Evolutionary conservation across 2,113 vertebrate species (phyloP).

Genomic region (Mandrillus leucophaeus): DNA sequence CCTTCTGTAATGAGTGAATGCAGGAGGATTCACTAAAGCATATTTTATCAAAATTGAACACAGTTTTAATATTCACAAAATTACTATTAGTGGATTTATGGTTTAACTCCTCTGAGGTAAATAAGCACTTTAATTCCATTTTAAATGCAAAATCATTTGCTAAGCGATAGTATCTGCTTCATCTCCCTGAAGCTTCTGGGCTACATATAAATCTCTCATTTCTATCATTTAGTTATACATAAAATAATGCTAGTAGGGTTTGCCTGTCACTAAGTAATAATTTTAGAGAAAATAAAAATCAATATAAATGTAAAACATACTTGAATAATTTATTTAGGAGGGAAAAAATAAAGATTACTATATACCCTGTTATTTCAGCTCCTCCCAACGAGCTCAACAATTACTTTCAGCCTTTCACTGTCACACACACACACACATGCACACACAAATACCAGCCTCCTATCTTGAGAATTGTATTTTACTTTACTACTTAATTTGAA

Average conservation of each 20-base stretch:
- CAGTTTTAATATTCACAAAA: conserved; percentile 37
- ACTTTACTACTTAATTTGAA: background rate
- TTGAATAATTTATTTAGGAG: conserved; percentile 13
- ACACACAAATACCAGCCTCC: background rate
- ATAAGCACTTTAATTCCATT: conserved; percentile 18
- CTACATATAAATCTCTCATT: background rate
- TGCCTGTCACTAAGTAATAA: background rate
- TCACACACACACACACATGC: background rate
- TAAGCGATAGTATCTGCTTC: background rate
- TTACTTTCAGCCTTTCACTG: background rate
- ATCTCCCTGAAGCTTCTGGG: background rate
- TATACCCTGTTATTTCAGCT: conserved; percentile 26
- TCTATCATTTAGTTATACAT: background rate
- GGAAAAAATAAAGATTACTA: background rate
- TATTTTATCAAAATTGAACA: background rate
- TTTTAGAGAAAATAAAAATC: conserved; percentile 41
- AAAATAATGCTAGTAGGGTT: background rate
- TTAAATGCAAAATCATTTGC: background rate
- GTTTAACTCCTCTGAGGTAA: conserved; percentile 7
- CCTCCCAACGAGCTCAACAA: background rate
- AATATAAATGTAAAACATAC: conserved; percentile 51
- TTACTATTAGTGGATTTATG: background rate
- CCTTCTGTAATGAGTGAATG: background rate
- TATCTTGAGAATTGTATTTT: background rate
- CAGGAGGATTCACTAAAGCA: background rate